Base-by-base conservation (phyloP, 2,113 vertebrate species). In the Calyptomena viridis region DNA sequence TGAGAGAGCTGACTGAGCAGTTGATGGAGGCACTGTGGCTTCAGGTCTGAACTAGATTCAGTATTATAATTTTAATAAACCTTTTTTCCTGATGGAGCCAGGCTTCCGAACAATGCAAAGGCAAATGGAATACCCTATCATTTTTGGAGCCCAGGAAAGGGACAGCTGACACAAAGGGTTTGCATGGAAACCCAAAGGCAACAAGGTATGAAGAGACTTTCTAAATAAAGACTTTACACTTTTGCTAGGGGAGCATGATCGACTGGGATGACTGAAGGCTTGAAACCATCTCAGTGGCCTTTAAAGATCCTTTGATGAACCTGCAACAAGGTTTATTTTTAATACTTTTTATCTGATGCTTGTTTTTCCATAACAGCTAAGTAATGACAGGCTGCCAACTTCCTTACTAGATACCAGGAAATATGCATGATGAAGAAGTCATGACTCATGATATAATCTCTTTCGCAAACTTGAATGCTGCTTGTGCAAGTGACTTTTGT, bases 401-500 rank as follows among this genome's bases (percentile, higher is more conserved):
- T 42, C 39, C 60, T 53, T 49, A 35, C 59, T 67, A 90, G 86
- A 86, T 86, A 94, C 79, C 80, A 93, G 95, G 94, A 97, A 96
- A 90, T 71, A 77, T 18, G 59, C 72, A 59, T 19, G 83, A 72
- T 67, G 80, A 87, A 95, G 60, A 86, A 94, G 89, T 81, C 68
- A 72, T 97, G 93, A 93, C 73, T 96, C 72, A 77, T 78, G 56
- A 74, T 69, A 81, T 84, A 90, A 97, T 92, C 89, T 92, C 59
- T 89, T 97, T 87, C 0, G 5, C 91, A 94, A 92, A 97, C 73
- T 94, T 81, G 73, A 92, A 81, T 31, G 5, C 39, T 81, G 55
- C 89, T 95, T 95, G 83, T 92, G 42, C 40, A 93, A 96, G 86
- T 81, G 68, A 52, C 59, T 94, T 94, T 92, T 87, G 68, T 95